Evolutionary conservation across 2,888 invertebrate genomes (phyloP).

Genomic region (Liodrosophila aerea): DNA sequence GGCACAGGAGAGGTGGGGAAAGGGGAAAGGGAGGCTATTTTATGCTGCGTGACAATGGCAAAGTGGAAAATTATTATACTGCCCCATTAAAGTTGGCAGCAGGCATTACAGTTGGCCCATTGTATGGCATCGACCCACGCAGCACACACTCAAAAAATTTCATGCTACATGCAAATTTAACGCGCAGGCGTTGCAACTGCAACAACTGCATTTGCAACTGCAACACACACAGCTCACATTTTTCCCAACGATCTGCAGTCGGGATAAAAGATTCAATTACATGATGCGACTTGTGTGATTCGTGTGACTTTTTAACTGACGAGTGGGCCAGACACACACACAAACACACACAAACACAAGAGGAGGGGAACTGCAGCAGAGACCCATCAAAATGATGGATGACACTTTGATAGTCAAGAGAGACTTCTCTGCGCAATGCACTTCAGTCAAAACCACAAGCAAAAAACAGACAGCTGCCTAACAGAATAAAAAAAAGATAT

Average conservation of each 20-base stretch:
- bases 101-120: conserved; percentile 36
- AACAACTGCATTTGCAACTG: neutral
- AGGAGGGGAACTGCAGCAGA: conserved; percentile 35
- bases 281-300: conserved; percentile 58
- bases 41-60: conserved; percentile 58
- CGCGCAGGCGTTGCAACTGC: conserved; percentile 52
- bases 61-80: conserved; percentile 75
- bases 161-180: conserved; percentile 53
- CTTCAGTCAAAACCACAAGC: conserved; percentile 62
- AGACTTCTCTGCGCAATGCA: conserved; percentile 50
- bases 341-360: conserved; percentile 13
- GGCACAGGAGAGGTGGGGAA: neutral
- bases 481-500: conserved; percentile 27
- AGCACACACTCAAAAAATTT: conserved; percentile 52
- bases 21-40: conserved; percentile 33
- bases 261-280: conserved; percentile 76
- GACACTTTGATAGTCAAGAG: conserved; percentile 70
- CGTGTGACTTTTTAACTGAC: conserved; percentile 48
- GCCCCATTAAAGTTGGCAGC: conserved; percentile 66
- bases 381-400: conserved; percentile 81
- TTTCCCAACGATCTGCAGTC: conserved; percentile 65
- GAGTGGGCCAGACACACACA: conserved; percentile 66
- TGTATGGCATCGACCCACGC: conserved; percentile 55
- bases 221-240: conserved; percentile 6
- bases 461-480: conserved; percentile 52